Evolutionary conservation across 2,888 invertebrate genomes (phyloP).

Genomic region (Eupithecia subfuscata): DNA sequence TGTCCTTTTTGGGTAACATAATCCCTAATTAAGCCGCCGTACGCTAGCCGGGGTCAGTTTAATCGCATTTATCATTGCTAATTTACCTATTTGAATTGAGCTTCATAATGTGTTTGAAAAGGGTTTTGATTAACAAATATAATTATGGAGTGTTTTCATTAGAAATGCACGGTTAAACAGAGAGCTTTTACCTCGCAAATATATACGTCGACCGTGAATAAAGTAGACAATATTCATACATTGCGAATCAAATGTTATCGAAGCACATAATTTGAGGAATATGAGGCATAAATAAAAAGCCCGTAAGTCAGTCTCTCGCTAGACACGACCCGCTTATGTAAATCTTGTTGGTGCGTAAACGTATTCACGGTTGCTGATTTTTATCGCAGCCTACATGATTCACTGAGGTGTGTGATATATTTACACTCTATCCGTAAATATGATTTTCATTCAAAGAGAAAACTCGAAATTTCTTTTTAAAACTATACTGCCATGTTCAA

Average conservation of each 20-base stretch:
- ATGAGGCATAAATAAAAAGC: slow-evolving; percentile 38
- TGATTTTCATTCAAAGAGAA: slow-evolving; percentile 32
- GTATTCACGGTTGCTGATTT: slow-evolving; percentile 65
- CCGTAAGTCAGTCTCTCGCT: slow-evolving; percentile 37
- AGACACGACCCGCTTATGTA: slow-evolving; percentile 46
- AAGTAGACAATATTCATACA: slow-evolving; percentile 1
- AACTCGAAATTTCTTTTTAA: slow-evolving; percentile 18
- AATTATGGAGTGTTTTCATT: slow-evolving; percentile 17
- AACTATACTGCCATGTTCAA: slow-evolving; percentile 11
- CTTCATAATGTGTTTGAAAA: slow-evolving; percentile 51
- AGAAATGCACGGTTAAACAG: neutral
- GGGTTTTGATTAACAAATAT: slow-evolving; percentile 26
- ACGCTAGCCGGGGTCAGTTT: slow-evolving; percentile 51
- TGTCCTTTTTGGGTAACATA: slow-evolving; percentile 53
- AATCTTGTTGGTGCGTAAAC: slow-evolving; percentile 62
- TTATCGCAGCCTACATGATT: slow-evolving; percentile 57
- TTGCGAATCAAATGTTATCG: slow-evolving; percentile 27
- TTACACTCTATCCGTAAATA: slow-evolving; percentile 43
- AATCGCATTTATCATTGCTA: slow-evolving; percentile 58
- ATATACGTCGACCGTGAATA: neutral
- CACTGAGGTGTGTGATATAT: slow-evolving; percentile 63
- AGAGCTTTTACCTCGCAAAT: neutral
- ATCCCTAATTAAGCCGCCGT: slow-evolving; percentile 59
- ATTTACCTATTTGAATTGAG: slow-evolving; percentile 56
- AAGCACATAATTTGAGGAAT: slow-evolving; percentile 39